Evolutionary conservation across 2,113 vertebrate genomes (phyloP), one percentile per base, ranked within the genome.

Genomic region (Onychorhynchus coronatus): DNA sequence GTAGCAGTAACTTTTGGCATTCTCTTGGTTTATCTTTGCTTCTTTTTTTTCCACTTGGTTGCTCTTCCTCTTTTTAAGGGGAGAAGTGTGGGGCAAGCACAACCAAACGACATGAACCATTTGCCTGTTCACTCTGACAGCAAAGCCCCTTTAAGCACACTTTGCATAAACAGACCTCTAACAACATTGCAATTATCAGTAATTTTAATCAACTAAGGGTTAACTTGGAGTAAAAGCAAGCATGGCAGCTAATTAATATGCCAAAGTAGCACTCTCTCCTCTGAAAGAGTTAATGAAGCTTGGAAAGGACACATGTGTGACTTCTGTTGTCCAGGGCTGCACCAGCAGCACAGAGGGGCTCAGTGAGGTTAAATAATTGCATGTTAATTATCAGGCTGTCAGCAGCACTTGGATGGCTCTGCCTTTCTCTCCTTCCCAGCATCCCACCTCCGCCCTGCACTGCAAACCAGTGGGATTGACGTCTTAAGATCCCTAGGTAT

Each of bases 161-260:
- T 95, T 89, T 91, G 74, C 93, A 95, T 92, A 97, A 92, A 97
- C 96, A 95, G 85, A 93, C 52, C 89, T 93, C 87, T 95, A 93
- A 97, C 93, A 97, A 93, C 88, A 95, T 87, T 50, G 85, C 96
- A 96, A 98, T 97, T 97, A 98, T 93, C 95, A 97, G 97, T 67
- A 94, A 98, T 97, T 98, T 97, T 95, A 96, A 97, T 96, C 88
- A 89, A 98, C 82, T 89, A 96, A 96, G 98, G 98, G 97, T 97
- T 97, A 98, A 97, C 93, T 71, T 71, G 58, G 80, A 98, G 93
- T 49, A 96, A 95, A 97, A 96, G 92, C 96, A 97, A 94, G 95
- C 91, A 85, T 22, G 76, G 71, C 86, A 97, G 92, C 96, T 97
- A 98, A 98, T 98, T 98, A 98, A 97, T 96, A 97, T 97, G 98